Conservation (phyloP, 1,140 invertebrate species). For the Microplitis mediator region DNA sequence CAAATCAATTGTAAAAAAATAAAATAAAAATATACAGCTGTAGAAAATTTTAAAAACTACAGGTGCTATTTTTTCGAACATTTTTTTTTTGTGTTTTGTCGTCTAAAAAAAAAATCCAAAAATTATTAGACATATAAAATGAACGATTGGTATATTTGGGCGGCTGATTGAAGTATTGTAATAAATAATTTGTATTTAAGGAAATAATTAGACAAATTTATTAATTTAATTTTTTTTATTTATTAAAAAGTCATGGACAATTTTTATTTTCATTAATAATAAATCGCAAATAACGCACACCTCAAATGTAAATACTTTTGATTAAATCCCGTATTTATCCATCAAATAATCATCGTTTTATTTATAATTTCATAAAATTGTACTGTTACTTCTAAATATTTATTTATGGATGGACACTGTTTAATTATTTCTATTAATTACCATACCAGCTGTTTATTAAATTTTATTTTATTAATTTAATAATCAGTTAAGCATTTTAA, state of each 20-base stretch:
- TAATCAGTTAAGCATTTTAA: neutral
- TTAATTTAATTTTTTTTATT: too few species aligned
- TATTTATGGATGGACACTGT: constrained; percentile 33
- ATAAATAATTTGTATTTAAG: too few species aligned
- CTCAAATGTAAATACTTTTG: constrained; percentile 9
- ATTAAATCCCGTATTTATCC: constrained; percentile 1
- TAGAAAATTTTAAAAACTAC: too few species aligned
- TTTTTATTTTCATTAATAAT: neutral
- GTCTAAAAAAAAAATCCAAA: too few species aligned
- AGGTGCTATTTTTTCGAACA: too few species aligned
- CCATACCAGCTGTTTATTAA: constrained; percentile 5
- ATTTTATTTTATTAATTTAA: constrained; percentile 6
- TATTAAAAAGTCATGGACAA: neutral
- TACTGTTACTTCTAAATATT: constrained; percentile 27
- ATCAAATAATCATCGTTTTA: neutral
- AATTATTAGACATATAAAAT: too few species aligned
- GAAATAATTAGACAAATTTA: too few species aligned
- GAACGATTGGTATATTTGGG: too few species aligned
- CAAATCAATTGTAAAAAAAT: too few species aligned
- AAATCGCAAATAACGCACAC: constrained; percentile 10
- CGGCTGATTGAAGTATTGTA: too few species aligned
- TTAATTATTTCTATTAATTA: constrained; percentile 29
- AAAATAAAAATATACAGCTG: too few species aligned
- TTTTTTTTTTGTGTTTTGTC: too few species aligned
- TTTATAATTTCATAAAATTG: neutral